These are phyloP conservation scores for Atrichornis clamosus DNA, from an alignment of 2,113 vertebrate genomes.

Conservation along the genomic window DNA sequence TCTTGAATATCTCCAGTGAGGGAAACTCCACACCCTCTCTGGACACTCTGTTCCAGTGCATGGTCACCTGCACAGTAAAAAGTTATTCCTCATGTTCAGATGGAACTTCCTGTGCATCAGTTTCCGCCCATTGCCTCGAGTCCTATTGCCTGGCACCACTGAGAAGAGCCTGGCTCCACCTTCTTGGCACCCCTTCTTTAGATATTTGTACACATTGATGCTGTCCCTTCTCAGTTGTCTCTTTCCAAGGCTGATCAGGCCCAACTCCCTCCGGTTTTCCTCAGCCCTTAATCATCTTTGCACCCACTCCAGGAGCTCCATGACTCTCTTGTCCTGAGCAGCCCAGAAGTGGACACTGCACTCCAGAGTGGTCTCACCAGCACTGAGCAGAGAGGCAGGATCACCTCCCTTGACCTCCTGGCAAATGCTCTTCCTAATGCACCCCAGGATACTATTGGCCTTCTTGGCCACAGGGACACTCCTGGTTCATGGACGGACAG, in stretches of 20 bases:
- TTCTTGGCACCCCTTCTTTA: neutral
- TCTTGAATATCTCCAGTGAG: neutral
- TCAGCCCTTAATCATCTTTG: neutral
- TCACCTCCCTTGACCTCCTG: neutral
- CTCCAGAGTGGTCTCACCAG: neutral
- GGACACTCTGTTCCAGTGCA: neutral
- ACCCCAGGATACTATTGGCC: too few species aligned
- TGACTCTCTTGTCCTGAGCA: neutral
- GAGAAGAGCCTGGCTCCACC: neutral
- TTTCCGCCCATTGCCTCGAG: too few species aligned
- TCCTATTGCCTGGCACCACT: neutral
- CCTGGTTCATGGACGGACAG: neutral
- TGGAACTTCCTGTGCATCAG: neutral
- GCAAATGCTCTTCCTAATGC: neutral
- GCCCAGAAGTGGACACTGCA: neutral
- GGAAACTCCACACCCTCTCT: neutral
- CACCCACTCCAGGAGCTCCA: fast-evolving
- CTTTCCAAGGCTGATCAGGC: neutral
- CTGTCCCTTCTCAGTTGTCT: neutral
- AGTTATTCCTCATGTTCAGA: neutral
- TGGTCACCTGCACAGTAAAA: neutral
- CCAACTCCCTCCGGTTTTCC: neutral
- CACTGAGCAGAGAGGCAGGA: neutral
- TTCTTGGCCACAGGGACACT: neutral
- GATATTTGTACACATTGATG: neutral